These are phyloP conservation scores for Theocolax elegans DNA, from an alignment of 1,140 invertebrate genomes.

Conservation along the genomic window DNA sequence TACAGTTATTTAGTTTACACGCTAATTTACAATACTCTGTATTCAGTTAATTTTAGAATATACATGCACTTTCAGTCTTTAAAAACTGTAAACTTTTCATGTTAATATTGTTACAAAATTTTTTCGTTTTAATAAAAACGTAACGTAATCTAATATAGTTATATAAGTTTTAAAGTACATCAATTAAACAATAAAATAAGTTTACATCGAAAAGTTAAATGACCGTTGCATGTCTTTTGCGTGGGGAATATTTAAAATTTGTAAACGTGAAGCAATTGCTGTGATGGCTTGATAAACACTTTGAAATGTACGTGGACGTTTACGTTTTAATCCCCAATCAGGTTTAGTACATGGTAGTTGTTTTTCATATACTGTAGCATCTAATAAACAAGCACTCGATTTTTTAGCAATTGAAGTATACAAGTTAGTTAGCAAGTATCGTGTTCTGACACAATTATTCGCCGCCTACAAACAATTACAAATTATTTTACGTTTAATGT, in stretches of 20 bases:
- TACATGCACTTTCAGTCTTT: background rate
- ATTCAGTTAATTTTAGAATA: too few species aligned
- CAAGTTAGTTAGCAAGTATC: constrained; percentile 43
- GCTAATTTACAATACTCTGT: too few species aligned
- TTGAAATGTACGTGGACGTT: constrained; percentile 46
- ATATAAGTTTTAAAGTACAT: background rate
- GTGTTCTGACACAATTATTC: constrained; percentile 34
- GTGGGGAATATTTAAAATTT: constrained; percentile 34
- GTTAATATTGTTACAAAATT: constrained; percentile 1
- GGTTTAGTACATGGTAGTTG: constrained; percentile 49
- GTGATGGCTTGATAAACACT: constrained; percentile 44
- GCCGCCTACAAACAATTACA: constrained; percentile 33
- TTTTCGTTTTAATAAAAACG: constrained; percentile 16
- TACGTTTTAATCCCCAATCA: constrained; percentile 49
- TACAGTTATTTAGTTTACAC: too few species aligned
- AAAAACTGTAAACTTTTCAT: constrained; percentile 4
- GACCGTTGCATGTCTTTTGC: constrained; percentile 14
- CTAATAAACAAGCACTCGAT: constrained; percentile 27
- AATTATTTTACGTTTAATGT: background rate
- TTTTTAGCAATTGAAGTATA: constrained; percentile 37
- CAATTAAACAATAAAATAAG: background rate
- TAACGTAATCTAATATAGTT: constrained; percentile 4
- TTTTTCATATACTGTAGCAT: background rate
- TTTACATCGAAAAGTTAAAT: constrained; percentile 33
- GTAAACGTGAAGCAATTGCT: constrained; percentile 41